phyloP scores from a whole-genome alignment of 2,113 vertebrate genomes.

The Andinoacara biseriatus region DNA sequence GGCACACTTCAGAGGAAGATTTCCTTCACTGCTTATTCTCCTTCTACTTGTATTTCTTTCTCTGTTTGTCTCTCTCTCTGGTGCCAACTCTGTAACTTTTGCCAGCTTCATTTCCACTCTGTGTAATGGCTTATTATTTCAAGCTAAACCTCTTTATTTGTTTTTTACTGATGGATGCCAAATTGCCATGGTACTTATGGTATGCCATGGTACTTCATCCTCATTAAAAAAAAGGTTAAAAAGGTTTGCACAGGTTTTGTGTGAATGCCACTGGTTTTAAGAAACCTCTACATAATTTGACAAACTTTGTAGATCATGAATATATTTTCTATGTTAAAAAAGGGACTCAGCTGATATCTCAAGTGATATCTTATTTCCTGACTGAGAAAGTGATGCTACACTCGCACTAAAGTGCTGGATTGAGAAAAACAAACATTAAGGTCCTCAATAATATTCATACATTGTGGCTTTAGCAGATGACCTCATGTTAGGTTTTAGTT shows the following conservation, averaged over 20 bases:
- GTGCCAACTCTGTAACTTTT: slow-evolving; percentile 18
- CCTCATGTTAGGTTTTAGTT: not conserved
- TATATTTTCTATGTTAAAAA: no score
- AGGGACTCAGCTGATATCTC: not conserved
- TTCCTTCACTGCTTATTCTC: not conserved
- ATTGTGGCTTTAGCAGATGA: not conserved
- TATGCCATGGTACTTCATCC: no score
- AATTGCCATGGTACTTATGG: not conserved
- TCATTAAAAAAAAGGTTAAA: not conserved
- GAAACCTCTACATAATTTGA: not conserved
- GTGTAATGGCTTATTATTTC: slow-evolving; percentile 9
- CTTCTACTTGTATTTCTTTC: not conserved
- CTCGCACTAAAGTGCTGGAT: not conserved
- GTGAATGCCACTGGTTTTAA: not conserved
- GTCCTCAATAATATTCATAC: not conserved
- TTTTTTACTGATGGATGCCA: slow-evolving; percentile 26
- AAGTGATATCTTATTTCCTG: slow-evolving; percentile 32
- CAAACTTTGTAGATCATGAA: not conserved
- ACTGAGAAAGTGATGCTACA: no score
- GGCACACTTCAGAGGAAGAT: slow-evolving; percentile 69
- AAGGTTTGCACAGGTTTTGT: not conserved
- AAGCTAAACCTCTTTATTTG: slow-evolving; percentile 14
- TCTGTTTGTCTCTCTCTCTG: not conserved
- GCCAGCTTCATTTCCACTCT: slow-evolving; percentile 37
- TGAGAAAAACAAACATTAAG: not conserved